These are phyloP conservation scores for Danio jaintianensis DNA, from an alignment of 2,797 vertebrate genomes.

Conservation along the genomic window DNA sequence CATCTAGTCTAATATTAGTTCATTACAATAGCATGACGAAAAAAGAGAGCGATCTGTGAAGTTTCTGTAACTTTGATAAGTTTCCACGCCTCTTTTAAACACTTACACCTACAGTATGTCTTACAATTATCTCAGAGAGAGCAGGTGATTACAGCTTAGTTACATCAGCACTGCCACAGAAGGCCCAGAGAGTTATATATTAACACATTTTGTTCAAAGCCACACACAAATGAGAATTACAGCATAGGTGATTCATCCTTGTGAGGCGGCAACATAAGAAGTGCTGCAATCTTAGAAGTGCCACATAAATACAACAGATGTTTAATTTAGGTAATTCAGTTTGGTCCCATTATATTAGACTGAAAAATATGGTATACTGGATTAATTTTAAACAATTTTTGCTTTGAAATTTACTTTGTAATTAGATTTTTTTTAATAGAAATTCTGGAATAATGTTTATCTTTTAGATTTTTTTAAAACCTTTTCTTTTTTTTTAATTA, in stretches of 20 bases:
- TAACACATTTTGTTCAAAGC: slow-evolving; percentile 8
- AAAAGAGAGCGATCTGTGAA: slow-evolving; percentile 39
- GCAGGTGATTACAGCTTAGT: slow-evolving; percentile 43
- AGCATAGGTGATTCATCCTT: slow-evolving; percentile 8
- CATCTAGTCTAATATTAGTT: slow-evolving; percentile 42
- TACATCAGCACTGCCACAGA: slow-evolving; percentile 1
- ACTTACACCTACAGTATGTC: slow-evolving; percentile 1
- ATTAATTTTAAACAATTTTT: background rate
- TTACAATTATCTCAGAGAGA: slow-evolving; percentile 24
- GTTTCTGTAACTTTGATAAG: slow-evolving; percentile 23
- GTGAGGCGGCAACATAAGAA: background rate
- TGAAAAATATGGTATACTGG: background rate
- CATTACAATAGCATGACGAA: slow-evolving; percentile 40
- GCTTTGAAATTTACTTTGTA: background rate
- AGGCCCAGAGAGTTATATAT: background rate
- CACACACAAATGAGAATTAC: slow-evolving; percentile 1
- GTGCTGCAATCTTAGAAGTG: slow-evolving; percentile 9
- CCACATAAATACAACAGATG: background rate
- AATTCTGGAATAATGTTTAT: too few species aligned
- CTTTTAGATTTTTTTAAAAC: too few species aligned
- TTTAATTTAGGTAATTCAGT: slow-evolving; percentile 18
- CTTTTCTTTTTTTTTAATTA: too few species aligned
- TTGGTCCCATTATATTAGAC: background rate
- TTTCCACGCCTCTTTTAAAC: slow-evolving; percentile 13
- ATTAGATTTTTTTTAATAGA: background rate